Conservation (phyloP, 1,140 invertebrate species). For the Oncopodura yosiiana region DNA sequence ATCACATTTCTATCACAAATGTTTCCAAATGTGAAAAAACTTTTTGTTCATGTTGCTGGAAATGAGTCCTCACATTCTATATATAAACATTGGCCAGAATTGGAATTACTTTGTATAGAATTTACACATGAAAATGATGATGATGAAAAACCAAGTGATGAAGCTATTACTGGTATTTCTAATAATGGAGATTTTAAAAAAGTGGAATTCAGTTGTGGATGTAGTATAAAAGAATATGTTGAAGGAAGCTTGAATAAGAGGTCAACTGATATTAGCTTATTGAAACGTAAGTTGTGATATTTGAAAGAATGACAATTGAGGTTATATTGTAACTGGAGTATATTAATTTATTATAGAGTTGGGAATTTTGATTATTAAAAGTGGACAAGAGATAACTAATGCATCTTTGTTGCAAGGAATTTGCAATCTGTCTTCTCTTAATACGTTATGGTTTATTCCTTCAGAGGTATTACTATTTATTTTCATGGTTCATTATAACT, state of each 20-base stretch:
- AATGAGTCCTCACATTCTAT: conserved; percentile 1
- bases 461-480: neutral
- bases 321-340: too few relatives aligned
- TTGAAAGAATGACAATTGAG: too few relatives aligned
- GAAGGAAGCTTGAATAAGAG: too few relatives aligned
- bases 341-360: neutral
- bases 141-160: too few relatives aligned
- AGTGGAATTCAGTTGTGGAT: too few relatives aligned
- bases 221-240: too few relatives aligned
- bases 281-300: too few relatives aligned
- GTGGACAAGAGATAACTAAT: neutral
- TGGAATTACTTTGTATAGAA: conserved; percentile 1
- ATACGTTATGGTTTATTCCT: conserved; percentile 4
- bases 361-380: neutral
- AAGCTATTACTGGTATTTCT: conserved; percentile 4
- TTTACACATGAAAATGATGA: conserved; percentile 1
- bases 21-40: neutral
- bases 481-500: neutral
- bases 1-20: neutral
- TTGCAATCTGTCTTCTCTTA: neutral
- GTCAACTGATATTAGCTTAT: neutral
- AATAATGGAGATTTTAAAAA: too few relatives aligned
- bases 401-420: neutral
- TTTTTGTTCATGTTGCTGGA: conserved; percentile 3
- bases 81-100: conserved; percentile 2